Percentiles rank a stretch among this genome's conserved stretches.
Evolutionary conservation across 2,797 vertebrate genomes (phyloP).

Genomic region (Esox masquinongy): DNA sequence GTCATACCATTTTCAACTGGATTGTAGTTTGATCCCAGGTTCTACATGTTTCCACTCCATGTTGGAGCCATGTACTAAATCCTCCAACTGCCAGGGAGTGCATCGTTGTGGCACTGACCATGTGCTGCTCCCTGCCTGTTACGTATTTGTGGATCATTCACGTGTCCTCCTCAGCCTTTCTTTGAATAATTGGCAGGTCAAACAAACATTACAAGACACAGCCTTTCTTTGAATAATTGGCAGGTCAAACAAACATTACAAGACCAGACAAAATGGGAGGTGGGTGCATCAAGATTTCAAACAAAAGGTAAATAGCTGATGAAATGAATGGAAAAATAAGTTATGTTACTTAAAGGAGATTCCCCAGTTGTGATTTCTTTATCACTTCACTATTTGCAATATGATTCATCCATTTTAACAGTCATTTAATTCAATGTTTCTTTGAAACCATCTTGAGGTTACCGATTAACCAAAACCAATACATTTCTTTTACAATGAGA

Average conservation of each 20-base stretch:
- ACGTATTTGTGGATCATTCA: no score
- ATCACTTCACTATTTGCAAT: neutral
- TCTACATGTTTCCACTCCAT: neutral
- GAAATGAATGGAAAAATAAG: neutral
- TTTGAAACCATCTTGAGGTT: neutral
- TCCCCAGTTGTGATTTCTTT: neutral
- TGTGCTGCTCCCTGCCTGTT: no score
- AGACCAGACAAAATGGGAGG: neutral
- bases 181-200: neutral
- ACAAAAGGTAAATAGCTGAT: neutral
- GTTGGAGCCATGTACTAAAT: neutral
- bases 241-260: neutral
- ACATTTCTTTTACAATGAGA: neutral
- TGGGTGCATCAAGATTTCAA: neutral
- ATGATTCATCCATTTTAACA: neutral
- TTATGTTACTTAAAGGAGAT: neutral
- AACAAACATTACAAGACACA: neutral
- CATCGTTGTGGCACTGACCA: no score
- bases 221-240: neutral
- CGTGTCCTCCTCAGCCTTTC: neutral
- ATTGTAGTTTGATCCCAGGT: neutral
- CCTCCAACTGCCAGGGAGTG: no score
- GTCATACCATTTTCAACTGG: neutral
- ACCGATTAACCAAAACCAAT: neutral
- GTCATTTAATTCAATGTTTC: neutral